These are phyloP conservation scores for Benthosema pterotum DNA, from an alignment of 2,797 vertebrate species.

Conservation along the genomic window DNA sequence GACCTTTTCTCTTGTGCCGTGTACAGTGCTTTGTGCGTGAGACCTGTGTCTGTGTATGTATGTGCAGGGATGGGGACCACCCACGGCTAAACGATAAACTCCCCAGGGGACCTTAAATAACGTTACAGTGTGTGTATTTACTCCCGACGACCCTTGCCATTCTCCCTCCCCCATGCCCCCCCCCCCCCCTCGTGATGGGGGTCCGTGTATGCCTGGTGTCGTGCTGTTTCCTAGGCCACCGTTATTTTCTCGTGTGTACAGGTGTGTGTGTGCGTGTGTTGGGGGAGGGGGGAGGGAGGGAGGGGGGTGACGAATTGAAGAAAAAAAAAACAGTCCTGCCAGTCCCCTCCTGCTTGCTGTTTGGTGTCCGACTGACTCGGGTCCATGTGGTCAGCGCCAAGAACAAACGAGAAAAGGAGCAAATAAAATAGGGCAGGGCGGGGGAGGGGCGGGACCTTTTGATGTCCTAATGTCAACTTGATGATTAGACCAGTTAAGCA, in stretches of 20 bases:
- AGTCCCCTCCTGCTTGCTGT: constrained; percentile 76
- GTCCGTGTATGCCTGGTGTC: constrained; percentile 98
- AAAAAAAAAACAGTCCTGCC: constrained; percentile 83
- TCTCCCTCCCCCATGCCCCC: constrained; percentile 79
- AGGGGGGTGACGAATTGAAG: constrained; percentile 81
- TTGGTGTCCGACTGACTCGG: constrained; percentile 72
- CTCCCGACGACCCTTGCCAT: constrained; percentile 84
- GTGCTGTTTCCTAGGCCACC: constrained; percentile 96
- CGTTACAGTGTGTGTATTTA: constrained; percentile 80
- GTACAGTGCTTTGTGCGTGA: constrained; percentile 95
- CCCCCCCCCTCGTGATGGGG: constrained; percentile 77
- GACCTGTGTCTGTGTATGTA: constrained; percentile 89
- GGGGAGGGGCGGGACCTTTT: constrained; percentile 87
- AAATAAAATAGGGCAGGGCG: constrained; percentile 79
- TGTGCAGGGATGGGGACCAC: constrained; percentile 85
- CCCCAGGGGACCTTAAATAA: constrained; percentile 61
- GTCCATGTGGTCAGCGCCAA: constrained; percentile 81
- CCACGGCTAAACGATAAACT: constrained; percentile 73
- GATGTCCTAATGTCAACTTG: constrained; percentile 68
- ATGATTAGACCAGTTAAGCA: constrained; percentile 70
- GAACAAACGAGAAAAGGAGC: constrained; percentile 77
- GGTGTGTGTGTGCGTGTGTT: constrained; percentile 57
- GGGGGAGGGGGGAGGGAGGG: constrained; percentile 29
- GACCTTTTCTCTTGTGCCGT: constrained; percentile 90
- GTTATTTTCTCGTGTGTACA: constrained; percentile 88